Evolutionary conservation across 2,888 invertebrate species (phyloP).

Genomic region (Nezara viridula): DNA sequence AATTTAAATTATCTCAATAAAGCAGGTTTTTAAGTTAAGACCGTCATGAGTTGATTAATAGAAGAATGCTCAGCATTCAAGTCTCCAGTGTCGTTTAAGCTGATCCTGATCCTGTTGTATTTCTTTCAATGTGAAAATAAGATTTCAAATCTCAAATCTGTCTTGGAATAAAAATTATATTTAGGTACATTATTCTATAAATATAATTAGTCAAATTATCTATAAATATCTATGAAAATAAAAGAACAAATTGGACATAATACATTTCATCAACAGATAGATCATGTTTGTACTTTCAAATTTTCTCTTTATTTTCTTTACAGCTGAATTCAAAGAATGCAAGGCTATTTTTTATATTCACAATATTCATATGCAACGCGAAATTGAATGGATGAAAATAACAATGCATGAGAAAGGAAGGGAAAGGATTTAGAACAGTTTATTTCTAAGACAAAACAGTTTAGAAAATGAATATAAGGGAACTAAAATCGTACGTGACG

Average conservation of each 20-base stretch:
- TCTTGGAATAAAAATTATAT: not conserved
- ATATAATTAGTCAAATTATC: not conserved
- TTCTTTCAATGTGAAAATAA: not conserved
- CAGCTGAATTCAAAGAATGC: not conserved
- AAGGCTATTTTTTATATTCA: not conserved
- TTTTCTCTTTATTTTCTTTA: too few species aligned
- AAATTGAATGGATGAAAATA: not conserved
- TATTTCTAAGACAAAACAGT: not conserved
- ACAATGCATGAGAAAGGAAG: not conserved
- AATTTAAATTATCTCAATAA: too few species aligned
- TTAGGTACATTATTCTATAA: not conserved
- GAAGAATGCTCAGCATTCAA: constrained; percentile 17
- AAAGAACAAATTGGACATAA: too few species aligned
- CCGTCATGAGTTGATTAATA: not conserved
- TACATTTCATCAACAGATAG: too few species aligned
- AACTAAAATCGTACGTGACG: not conserved
- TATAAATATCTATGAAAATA: too few species aligned
- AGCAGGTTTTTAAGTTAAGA: too few species aligned
- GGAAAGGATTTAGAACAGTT: not conserved
- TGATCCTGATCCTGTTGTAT: not conserved
- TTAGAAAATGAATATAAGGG: not conserved
- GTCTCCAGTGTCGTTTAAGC: not conserved
- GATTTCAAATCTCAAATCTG: not conserved
- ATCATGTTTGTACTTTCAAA: too few species aligned
- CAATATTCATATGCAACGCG: not conserved